A percentile compares a stretch with the other conserved stretches of the same genome.
phyloP scores from a whole-genome alignment of 2,113 vertebrate genomes.

The Chloebia gouldiae region DNA sequence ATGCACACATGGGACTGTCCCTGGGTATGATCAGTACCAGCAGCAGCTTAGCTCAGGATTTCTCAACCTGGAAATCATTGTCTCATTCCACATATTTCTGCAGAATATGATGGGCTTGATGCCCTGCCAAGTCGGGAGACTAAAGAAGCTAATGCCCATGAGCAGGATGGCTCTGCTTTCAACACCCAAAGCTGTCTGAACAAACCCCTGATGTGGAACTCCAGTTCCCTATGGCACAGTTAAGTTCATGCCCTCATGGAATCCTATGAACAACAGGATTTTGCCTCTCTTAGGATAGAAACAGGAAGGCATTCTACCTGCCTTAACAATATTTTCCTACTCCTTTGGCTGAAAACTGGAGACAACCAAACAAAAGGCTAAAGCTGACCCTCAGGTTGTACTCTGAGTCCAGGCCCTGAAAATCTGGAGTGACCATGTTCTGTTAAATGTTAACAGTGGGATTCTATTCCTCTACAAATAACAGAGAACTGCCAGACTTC shows the following conservation, averaged over 20 bases:
- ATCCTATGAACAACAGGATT: not conserved
- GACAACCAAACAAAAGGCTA: not conserved
- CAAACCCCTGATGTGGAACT: accelerated
- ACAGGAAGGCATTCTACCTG: not conserved
- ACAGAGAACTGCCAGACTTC: not conserved
- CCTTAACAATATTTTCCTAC: not conserved
- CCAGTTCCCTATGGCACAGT: accelerated
- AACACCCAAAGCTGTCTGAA: not conserved
- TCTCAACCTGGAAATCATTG: not conserved
- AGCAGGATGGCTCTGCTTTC: not conserved
- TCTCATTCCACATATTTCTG: not conserved
- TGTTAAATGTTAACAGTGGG: not conserved
- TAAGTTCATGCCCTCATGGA: not conserved
- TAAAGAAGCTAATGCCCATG: not conserved
- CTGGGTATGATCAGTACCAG: not conserved
- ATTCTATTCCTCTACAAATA: not conserved
- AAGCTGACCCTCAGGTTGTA: not conserved
- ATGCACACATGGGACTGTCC: not conserved
- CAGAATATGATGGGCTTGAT: not conserved
- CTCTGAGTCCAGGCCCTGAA: not conserved
- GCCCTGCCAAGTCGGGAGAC: not conserved
- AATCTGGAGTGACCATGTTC: not conserved
- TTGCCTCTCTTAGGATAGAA: not conserved
- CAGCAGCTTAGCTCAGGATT: not conserved
- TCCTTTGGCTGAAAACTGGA: not conserved